Base-by-base conservation (phyloP, 2,888 invertebrate genomes). In the Dynastes hyllus region DNA sequence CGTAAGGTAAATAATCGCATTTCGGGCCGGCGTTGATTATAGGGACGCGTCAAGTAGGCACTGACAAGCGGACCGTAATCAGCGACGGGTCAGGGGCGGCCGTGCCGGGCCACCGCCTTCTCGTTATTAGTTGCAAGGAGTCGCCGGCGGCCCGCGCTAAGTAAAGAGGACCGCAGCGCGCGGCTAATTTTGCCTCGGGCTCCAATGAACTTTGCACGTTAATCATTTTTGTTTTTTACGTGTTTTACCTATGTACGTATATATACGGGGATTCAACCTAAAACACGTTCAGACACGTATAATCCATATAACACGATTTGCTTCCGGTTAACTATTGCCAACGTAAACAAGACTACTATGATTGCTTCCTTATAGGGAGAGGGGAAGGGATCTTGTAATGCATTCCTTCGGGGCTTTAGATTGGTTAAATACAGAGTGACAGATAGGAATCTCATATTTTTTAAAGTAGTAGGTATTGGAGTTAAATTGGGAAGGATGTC, bases 1-100 rank as follows among this genome's bases (percentile, higher is more conserved):
- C 81, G 77, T 80, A 82, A 84, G 82, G 82, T 83, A 83, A 83
- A 83, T 83, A 84, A 84, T 84, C 82, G 83, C 83, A 80, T 84
- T 83, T 82, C 83, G 83, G 83, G 79, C 79, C 79, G 80, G 78
- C 78, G 77, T 81, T 84, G 83, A 83, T 84, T 84, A 84, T 82
- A 84, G 83, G 82, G 79, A 76, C 78, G 76, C 75, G 78, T 77
- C 82, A 81, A 82, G 82, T 81, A 81, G 81, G 82, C 80, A 81
- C 80, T 82, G 82, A 82, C 82, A 82, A 80, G 79, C 80, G 80
- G 81, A 80, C 58, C 80, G 81, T 79, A 82, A 82, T 82, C 82
- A 81, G 81, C 73, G 78, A 70, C 50, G 71, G 79, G 79, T 79
- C 80, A 80, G 77, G 79, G 79, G 71, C 76, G 78, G 79, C 79